Base-by-base conservation (phyloP, 1,140 invertebrate genomes). In the Bemisia tabaci region DNA sequence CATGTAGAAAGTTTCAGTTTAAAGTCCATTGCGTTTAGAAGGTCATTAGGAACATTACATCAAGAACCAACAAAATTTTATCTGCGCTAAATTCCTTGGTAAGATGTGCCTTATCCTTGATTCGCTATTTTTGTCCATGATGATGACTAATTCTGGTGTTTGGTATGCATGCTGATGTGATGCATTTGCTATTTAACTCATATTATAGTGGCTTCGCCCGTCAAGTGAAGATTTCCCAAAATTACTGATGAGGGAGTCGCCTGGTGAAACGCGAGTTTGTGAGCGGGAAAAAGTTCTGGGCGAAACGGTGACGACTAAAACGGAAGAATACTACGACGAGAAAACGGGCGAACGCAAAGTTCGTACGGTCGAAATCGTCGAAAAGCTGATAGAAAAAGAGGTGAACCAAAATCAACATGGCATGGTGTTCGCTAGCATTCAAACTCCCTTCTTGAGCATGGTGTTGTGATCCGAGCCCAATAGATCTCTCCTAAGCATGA, bases 361-460 rank as follows among this genome's bases (percentile, higher is more conserved):
- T 71, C 83, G 90, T 81, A 95, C 92, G 66, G 84, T 94, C 77
- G 90, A 94, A 84, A 90, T 92, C 82, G 88, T 93, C 81, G 91
- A 95, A 83, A 94, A 94, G 84, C 85, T 92, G 78, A 91, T 95
- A 80, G 91, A 95, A 80, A 91, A 89, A 84, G 91, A 95, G 91
- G 91, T 94, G 33, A 48, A 48, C 33, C 17, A 5, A 48, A 48
- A 48, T 48, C 5, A 48, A 48, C 33, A 48, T 48, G 33, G 33
- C 33, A 26, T 60, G 1, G 63, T 39, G 21, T 26, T 21, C 60
- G 22, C 59, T 33, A 27, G n/a, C 26, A 21, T 58, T 48, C 33
- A 48, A 17, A 9, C 33, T 48, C 17, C 33, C 17, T 17, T 48
- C 17, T 48, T 48, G 33, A 5, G 33, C 33, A 48, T 48, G 33